phyloP scores from a whole-genome alignment of 2,888 invertebrate genomes.

The Patella depressa region DNA sequence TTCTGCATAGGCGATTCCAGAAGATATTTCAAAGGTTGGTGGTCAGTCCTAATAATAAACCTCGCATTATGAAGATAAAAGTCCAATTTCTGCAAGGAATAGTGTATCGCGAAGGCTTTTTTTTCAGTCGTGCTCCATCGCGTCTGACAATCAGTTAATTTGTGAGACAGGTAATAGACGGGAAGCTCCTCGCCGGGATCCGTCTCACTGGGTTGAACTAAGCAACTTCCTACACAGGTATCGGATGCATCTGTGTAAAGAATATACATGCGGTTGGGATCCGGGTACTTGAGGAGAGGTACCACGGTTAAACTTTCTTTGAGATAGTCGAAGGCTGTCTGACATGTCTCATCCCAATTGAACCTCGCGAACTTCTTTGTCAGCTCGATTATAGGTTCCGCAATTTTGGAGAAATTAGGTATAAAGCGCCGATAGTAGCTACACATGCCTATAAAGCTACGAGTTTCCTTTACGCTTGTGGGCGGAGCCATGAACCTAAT shows the following conservation, averaged over 20 bases:
- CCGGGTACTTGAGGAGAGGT: conserved; percentile 16
- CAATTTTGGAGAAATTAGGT: conserved; percentile 33
- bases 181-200: background rate
- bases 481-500: conserved; percentile 30
- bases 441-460: conserved; percentile 39
- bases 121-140: conserved; percentile 13
- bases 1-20: conserved; percentile 17
- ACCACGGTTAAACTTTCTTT: conserved; percentile 27
- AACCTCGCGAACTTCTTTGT: conserved; percentile 24
- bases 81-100: conserved; percentile 15
- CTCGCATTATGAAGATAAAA: conserved; percentile 12
- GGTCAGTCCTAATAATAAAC: conserved; percentile 14
- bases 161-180: conserved; percentile 6
- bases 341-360: conserved; percentile 3
- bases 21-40: conserved; percentile 15
- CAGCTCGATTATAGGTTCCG: conserved; percentile 29
- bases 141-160: conserved; percentile 7
- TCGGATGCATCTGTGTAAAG: conserved; percentile 15
- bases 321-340: background rate
- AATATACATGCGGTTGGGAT: background rate
- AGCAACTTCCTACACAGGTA: background rate
- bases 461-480: conserved; percentile 30
- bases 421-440: conserved; percentile 38
- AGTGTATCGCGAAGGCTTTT: conserved; percentile 21
- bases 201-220: background rate